Conservation (phyloP, 2,888 invertebrate species). For the Drymonia ruficornis region DNA sequence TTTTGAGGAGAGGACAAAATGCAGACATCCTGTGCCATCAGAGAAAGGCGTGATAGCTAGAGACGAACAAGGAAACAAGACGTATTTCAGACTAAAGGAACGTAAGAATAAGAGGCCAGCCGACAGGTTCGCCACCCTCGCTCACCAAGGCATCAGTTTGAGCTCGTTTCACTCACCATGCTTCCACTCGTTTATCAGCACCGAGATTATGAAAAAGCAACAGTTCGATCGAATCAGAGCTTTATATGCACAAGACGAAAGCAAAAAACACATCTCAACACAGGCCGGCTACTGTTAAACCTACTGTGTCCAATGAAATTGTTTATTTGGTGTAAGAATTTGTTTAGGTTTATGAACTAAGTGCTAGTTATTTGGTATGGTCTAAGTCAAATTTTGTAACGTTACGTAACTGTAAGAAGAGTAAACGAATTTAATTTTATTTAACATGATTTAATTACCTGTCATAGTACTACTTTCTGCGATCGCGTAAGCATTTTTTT, state of each 20-base stretch:
- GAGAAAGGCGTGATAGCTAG: slow-evolving; percentile 66
- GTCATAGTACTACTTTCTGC: background rate
- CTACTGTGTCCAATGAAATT: slow-evolving; percentile 34
- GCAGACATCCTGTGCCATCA: slow-evolving; percentile 63
- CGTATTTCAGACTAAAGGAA: slow-evolving; percentile 60
- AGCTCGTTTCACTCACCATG: slow-evolving; percentile 76
- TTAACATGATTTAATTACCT: background rate
- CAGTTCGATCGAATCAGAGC: slow-evolving; percentile 44
- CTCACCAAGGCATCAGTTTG: slow-evolving; percentile 63
- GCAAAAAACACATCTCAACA: slow-evolving; percentile 3
- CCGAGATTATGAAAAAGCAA: slow-evolving; percentile 60
- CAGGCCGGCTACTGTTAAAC: slow-evolving; percentile 9
- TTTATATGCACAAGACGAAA: slow-evolving; percentile 4
- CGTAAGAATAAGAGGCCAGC: slow-evolving; percentile 55
- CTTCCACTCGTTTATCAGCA: slow-evolving; percentile 67
- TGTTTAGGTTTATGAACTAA: slow-evolving; percentile 41
- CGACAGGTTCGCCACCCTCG: slow-evolving; percentile 52
- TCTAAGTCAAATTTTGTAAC: slow-evolving; percentile 70
- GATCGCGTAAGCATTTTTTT: slow-evolving; percentile 35
- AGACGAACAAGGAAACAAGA: slow-evolving; percentile 61
- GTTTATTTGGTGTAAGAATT: slow-evolving; percentile 47
- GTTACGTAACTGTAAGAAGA: slow-evolving; percentile 54
- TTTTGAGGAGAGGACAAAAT: slow-evolving; percentile 47
- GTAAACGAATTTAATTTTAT: background rate
- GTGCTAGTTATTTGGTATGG: slow-evolving; percentile 59